Evolutionary conservation across 2,797 vertebrate genomes (phyloP), one percentile per base, ranked within the genome.

Genomic region (Helarctos malayanus): DNA sequence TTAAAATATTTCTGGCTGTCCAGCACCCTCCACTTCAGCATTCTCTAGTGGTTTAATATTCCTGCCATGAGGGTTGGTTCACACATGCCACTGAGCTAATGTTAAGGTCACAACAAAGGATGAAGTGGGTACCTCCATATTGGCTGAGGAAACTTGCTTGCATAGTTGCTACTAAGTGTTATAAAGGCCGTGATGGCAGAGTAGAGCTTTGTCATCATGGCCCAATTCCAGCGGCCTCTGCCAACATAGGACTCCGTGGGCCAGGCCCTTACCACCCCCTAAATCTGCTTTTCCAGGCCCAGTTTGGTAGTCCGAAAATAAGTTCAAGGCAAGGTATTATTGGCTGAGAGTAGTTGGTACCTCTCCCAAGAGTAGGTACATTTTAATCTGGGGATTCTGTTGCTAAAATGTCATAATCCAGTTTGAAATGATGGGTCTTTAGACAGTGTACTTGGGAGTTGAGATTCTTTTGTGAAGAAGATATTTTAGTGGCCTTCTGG

Each of bases 381-480:
- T 86, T 87, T 91, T 91, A 94, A 94, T 23, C 61, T 47, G 54
- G 47, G 32, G 35, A 86, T 79, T 35, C n/a, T 63, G 15, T 38
- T 5, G 35, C 49, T 85, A 89, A 63, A 45, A 79, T 71, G 35
- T 3, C 3, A 13, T 47, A 32, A 82, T 65, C 65, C 23, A 2
- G 16, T 49, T 97, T 85, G 52, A 76, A 92, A n/a, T 29, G 19
- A 61, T 49, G 49, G 25, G 47, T 32, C 79, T 80, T 91, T 29
- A 38, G 16, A 32, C 21, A 86, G 23, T 79, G 27, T 54, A 85
- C 32, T 21, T 68, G 47, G 23, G 41, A 94, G 57, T 35, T 23
- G 35, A 95, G 73, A 27, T 25, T 79, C 80, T 81, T 54, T 92
- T 49, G 29, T 63, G 38, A 85, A 88, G 54, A 96, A 89, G 81